phyloP scores from a whole-genome alignment of 2,888 invertebrate genomes.

The Harpalus rufipes region DNA sequence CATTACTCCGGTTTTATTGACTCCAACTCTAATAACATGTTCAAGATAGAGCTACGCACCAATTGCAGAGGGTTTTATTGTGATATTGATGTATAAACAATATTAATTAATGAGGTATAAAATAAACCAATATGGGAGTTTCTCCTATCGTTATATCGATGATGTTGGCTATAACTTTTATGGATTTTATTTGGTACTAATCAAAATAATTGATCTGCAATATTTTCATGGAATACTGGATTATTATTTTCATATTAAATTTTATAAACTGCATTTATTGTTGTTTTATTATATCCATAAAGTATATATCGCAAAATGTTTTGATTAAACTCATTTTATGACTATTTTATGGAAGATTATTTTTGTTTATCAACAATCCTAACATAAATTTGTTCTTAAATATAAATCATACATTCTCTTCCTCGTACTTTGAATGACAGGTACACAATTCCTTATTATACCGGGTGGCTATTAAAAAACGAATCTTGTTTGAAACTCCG shows the following conservation, averaged over 20 bases:
- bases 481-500: too few species aligned
- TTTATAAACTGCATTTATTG: not conserved
- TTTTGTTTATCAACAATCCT: not conserved
- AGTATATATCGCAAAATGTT: not conserved
- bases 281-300: not conserved
- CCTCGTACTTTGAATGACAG: not conserved
- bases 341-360: not conserved
- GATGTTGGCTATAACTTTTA: not conserved
- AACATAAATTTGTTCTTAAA: not conserved
- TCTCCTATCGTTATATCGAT: not conserved
- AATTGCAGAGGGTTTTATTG: constrained; percentile 18
- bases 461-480: too few species aligned
- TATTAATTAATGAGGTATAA: constrained; percentile 34
- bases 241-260: not conserved
- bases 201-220: not conserved
- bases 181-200: constrained; percentile 4
- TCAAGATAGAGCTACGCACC: constrained; percentile 10
- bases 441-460: too few species aligned
- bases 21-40: not conserved
- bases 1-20: constrained; percentile 45
- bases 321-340: not conserved
- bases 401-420: not conserved
- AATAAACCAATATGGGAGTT: constrained; percentile 7
- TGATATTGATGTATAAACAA: constrained; percentile 7
- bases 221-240: not conserved